Evolutionary conservation across 2,113 vertebrate species (phyloP).

Genomic region (Microcebus jonahi): DNA sequence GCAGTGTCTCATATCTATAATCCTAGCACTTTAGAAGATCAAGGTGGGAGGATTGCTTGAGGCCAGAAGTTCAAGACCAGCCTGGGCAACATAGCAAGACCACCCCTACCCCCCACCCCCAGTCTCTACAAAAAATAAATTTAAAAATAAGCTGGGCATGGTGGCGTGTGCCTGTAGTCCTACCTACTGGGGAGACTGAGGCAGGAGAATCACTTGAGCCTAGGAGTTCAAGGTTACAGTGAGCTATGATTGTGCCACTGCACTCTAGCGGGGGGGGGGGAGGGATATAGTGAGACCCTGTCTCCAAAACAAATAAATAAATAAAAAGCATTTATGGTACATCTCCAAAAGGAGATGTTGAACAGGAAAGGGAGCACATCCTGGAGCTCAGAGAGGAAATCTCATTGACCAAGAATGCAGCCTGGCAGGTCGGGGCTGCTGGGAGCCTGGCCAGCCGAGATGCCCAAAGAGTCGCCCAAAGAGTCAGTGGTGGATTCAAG

Average conservation of each 20-base stretch:
- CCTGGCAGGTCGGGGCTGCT: neutral
- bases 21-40: neutral
- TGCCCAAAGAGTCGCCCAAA: neutral
- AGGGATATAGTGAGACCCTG: neutral
- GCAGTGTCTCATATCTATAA: neutral
- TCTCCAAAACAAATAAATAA: neutral
- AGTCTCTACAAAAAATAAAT: neutral
- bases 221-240: neutral
- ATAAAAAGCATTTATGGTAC: neutral
- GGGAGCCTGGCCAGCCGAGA: neutral
- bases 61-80: neutral
- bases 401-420: neutral
- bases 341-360: neutral
- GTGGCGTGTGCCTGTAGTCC: neutral
- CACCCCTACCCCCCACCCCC: fast-evolving
- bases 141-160: neutral
- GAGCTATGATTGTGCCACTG: neutral
- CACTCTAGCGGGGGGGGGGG: neutral
- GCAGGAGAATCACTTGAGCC: neutral
- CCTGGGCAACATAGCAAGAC: neutral
- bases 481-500: neutral
- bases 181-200: neutral
- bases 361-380: neutral
- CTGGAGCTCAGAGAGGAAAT: neutral
- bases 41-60: neutral